Evolutionary conservation across 2,113 vertebrate species (phyloP).

Genomic region (Phylloscopus trochiloides): DNA sequence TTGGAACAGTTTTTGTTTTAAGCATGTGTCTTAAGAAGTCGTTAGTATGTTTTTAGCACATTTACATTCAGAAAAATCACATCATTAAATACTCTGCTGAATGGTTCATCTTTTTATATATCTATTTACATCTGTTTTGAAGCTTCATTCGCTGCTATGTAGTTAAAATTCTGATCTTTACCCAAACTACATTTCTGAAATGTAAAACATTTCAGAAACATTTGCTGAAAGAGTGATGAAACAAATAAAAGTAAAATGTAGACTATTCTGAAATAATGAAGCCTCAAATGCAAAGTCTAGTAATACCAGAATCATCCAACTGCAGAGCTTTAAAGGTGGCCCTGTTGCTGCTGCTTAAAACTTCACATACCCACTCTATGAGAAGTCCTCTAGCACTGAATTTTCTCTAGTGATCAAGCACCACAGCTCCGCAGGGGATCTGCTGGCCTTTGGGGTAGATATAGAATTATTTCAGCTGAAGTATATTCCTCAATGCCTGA

Average conservation of each 20-base stretch:
- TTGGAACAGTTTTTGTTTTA: neutral
- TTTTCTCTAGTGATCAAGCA: neutral
- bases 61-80: neutral
- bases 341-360: neutral
- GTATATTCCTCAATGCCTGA: neutral
- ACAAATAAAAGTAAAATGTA: neutral
- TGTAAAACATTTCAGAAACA: no score
- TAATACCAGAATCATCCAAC: neutral
- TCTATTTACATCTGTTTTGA: neutral
- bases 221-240: neutral
- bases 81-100: neutral
- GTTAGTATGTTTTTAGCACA: neutral
- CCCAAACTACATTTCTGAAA: neutral
- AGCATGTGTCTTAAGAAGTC: neutral
- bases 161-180: neutral
- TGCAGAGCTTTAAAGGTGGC: neutral
- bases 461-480: neutral
- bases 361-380: neutral
- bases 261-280: neutral
- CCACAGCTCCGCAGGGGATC: neutral
- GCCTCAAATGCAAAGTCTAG: neutral
- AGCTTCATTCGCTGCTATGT: neutral
- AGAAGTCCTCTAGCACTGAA: neutral
- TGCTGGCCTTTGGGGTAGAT: neutral
- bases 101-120: neutral